These are phyloP conservation scores for Danio rerio DNA, from an alignment of 2,113 vertebrate species.

Conservation along the genomic window GRCz12tu NC_133182.1:34716001-34716500, in stretches of 20 bases:
- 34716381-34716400: constrained; percentile 58
- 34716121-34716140: too few relatives aligned
- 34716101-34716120: too few relatives aligned
- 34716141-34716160: too few relatives aligned
- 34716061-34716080: too few relatives aligned
- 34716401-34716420: constrained; percentile 86
- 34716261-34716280: neutral
- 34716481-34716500: constrained; percentile 88
- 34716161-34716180: too few relatives aligned
- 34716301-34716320: neutral
- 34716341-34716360: neutral
- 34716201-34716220: too few relatives aligned
- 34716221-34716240: neutral
- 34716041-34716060: too few relatives aligned
- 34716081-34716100: too few relatives aligned
- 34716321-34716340: neutral
- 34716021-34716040: too few relatives aligned
- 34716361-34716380: neutral
- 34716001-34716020: too few relatives aligned
- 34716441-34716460: constrained; percentile 94
- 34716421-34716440: constrained; percentile 84
- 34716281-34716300: neutral
- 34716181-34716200: neutral
- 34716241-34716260: neutral
- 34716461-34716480: constrained; percentile 96